These are phyloP conservation scores for Setipinna tenuifilis DNA, from an alignment of 2,797 vertebrate genomes.

Conservation along the genomic window DNA sequence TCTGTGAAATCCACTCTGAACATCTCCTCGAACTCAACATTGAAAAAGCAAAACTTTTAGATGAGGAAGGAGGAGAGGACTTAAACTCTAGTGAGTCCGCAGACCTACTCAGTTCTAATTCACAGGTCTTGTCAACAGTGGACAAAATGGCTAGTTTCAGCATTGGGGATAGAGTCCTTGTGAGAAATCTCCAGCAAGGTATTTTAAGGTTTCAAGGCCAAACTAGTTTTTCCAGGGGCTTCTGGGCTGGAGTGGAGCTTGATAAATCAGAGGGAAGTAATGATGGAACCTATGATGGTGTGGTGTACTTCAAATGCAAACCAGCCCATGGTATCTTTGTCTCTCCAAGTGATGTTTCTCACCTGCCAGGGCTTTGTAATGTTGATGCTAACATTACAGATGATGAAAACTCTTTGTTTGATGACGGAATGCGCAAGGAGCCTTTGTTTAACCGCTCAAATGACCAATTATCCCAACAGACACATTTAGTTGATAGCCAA, in stretches of 20 bases:
- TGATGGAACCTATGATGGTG: conserved; percentile 87
- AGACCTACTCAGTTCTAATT: conserved; percentile 55
- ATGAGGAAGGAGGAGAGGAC: conserved; percentile 60
- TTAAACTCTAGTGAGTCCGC: conserved; percentile 51
- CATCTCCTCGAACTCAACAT: conserved; percentile 76
- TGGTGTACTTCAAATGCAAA: conserved; percentile 87
- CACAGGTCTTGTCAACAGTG: conserved; percentile 40
- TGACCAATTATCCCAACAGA: conserved; percentile 48
- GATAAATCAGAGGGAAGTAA: conserved; percentile 95
- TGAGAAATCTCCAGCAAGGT: conserved; percentile 91
- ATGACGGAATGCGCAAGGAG: conserved; percentile 66
- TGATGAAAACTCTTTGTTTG: conserved; percentile 80
- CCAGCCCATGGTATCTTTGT: conserved; percentile 93
- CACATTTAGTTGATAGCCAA: conserved; percentile 10
- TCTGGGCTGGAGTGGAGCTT: conserved; percentile 96
- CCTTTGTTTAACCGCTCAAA: conserved; percentile 49
- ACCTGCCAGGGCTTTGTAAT: conserved; percentile 75
- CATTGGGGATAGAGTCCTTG: conserved; percentile 90
- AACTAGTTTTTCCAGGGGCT: conserved; percentile 90
- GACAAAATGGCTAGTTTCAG: conserved; percentile 82
- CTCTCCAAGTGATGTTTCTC: conserved; percentile 90
- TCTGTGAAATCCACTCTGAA: conserved; percentile 70
- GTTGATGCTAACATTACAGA: conserved; percentile 73
- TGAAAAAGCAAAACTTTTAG: conserved; percentile 63
- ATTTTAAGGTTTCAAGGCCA: conserved; percentile 89